These are phyloP conservation scores for Hydriomena furcata DNA, from an alignment of 2,888 invertebrate species.

Conservation along the genomic window DNA sequence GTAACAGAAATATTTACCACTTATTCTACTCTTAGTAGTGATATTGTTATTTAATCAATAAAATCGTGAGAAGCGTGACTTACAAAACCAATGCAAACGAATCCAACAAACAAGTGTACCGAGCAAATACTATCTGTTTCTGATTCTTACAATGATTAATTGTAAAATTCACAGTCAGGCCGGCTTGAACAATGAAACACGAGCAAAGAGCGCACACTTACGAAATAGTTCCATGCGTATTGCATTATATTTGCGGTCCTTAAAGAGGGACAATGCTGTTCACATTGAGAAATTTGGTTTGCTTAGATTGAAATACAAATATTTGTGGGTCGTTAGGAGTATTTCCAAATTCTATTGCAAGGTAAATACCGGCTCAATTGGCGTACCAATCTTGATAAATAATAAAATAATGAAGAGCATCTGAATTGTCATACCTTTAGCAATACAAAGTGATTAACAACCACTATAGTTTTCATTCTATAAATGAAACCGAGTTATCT, in stretches of 20 bases:
- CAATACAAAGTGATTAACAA: too few species aligned
- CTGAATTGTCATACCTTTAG: too few species aligned
- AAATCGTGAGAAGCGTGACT: constrained; percentile 28
- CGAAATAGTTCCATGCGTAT: constrained; percentile 39
- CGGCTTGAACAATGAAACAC: constrained; percentile 43
- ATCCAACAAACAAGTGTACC: constrained; percentile 30
- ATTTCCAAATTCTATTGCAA: constrained; percentile 13
- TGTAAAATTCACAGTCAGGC: constrained; percentile 34
- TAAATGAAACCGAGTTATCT: too few species aligned
- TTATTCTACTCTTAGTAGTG: too few species aligned
- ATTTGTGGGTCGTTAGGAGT: constrained; percentile 11
- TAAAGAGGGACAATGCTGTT: constrained; percentile 44
- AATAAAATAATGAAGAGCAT: too few species aligned
- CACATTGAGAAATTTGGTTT: constrained; percentile 25
- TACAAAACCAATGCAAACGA: constrained; percentile 23
- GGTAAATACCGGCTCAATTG: too few species aligned
- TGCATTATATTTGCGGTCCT: constrained; percentile 41
- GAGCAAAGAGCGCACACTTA: constrained; percentile 39
- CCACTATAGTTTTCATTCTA: too few species aligned
- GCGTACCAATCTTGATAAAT: too few species aligned
- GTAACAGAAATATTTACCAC: too few species aligned
- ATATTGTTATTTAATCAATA: too few species aligned
- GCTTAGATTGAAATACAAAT: constrained; percentile 21
- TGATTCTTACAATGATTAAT: constrained; percentile 41
- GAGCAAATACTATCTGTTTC: constrained; percentile 28